Base-by-base conservation (phyloP, 2,113 vertebrate species). In the Protomyctophum bolini region DNA sequence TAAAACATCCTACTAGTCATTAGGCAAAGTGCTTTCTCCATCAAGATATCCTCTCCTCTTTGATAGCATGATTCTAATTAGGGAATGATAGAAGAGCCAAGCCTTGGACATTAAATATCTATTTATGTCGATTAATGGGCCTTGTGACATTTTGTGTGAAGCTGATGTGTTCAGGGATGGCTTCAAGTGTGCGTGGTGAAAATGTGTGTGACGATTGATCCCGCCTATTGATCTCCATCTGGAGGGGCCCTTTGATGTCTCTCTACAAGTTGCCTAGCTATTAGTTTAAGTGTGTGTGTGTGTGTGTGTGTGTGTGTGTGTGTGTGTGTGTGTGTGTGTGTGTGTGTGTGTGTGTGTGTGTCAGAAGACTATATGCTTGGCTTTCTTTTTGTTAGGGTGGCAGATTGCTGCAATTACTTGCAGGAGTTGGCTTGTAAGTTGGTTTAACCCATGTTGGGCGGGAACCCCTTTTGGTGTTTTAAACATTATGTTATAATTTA, bases 391-490 rank as follows among this genome's bases (percentile, higher is more conserved):
- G 58, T 79, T 57, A 72, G 76, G 84, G 66, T 79, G 76, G 66
- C 87, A 89, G 75, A 87, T 76, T 90, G 87, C 80, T 82, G 86
- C 86, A 65, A 85, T 88, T 86, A 88, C 83, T 66, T 81, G 73
- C 68, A 77, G 77, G 76, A 88, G 88, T 76, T 86, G 77, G 87
- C 90, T 89, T 82, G 82, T 77, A 83, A 85, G 57, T 87, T 77
- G 75, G 69, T 75, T 87, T 90, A 88, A 91, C 64, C 58, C 14
- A 8, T 58, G n/a, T n/a, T n/a, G n/a, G n/a, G n/a, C n/a, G n/a
- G n/a, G n/a, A n/a, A n/a, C n/a, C n/a, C n/a, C n/a, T n/a, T n/a
- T n/a, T n/a, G n/a, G n/a, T n/a, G n/a, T n/a, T n/a, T n/a, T n/a
- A n/a, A n/a, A n/a, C n/a, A n/a, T n/a, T n/a, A n/a, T n/a, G n/a